Base-by-base conservation (phyloP, 2,113 vertebrate species). In the Conger conger region DNA sequence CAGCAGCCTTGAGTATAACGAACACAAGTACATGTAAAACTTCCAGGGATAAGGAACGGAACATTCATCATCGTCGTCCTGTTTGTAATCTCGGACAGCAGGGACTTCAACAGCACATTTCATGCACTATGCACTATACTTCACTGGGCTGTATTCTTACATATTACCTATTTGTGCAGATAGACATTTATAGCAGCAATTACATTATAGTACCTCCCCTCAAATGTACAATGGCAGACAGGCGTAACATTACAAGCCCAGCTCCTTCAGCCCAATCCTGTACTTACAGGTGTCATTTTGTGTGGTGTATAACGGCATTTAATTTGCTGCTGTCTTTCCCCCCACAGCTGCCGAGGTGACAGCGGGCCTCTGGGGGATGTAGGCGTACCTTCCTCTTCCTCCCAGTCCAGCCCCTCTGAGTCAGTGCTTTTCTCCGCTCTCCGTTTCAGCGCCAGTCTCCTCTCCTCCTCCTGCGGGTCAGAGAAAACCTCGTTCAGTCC, bases 401-500 rank as follows among this genome's bases (percentile, higher is more conserved):
- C 98, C 95, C 98, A 99, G 91, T 96, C 96, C 16, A 97, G 95
- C 76, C 95, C 96, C 90, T 98, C 97, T 0, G 93, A 95, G 86
- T 97, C 95, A 68, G 96, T 88, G 35, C 93, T 96, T 89, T 97
- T 96, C 76, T 99, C 98, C 0, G 98, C 98, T 87, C 97, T 94
- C 89, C 98, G 97, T 93, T 99, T 99, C 92, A 99, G 90, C 0
- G 96, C 98, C 88, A 98, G 94, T 91, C 98, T 96, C 88, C 97
- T 95, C 0, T 96, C 96, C 91, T 99, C 97, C 79, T 99, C 98
- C 98, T 99, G 89, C 42, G 92, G 68, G 76, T 36, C 84, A 76
- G 30, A 80, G 53, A 95, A 33, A 98, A 38, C 18, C 30, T 33
- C 60, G 83, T 60, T 36, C 20, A 82, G 97, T 92, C 98, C 99